Evolutionary conservation across 2,888 invertebrate genomes (phyloP).

Genomic region (Drosophila mimica): DNA sequence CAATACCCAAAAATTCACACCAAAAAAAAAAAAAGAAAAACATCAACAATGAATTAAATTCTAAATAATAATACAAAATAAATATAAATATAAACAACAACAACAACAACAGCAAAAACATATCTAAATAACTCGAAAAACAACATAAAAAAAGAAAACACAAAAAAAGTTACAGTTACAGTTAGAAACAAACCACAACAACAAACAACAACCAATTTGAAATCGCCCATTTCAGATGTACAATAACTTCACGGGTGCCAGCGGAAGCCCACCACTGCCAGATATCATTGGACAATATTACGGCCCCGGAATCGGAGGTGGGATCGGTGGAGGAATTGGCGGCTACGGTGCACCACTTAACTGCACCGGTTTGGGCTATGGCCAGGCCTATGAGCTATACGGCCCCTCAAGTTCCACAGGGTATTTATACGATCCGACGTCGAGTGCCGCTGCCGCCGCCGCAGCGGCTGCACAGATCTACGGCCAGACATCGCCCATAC

Average conservation of each 20-base stretch:
- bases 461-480: conserved; percentile 63
- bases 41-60: conserved; percentile 32
- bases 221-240: conserved; percentile 86
- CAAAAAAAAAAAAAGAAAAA: conserved; percentile 11
- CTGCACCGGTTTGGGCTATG: conserved; percentile 48
- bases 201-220: conserved; percentile 75
- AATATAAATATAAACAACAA: conserved; percentile 14
- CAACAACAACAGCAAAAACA: conserved; percentile 40
- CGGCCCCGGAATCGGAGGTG: conserved; percentile 35
- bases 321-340: conserved; percentile 20
- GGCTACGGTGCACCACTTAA: conserved; percentile 41
- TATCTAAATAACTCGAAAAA: conserved; percentile 21
- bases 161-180: conserved; percentile 60
- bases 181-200: conserved; percentile 49
- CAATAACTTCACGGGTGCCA: conserved; percentile 83
- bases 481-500: conserved; percentile 82
- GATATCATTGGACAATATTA: conserved; percentile 85
- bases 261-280: conserved; percentile 85
- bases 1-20: conserved; percentile 18
- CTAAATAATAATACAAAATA: conserved; percentile 44
- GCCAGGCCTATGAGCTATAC: conserved; percentile 78
- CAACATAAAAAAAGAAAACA: conserved; percentile 39
- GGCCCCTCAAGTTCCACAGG: conserved; percentile 79
- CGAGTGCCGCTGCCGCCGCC: conserved; percentile 58
- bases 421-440: conserved; percentile 79